Conservation (phyloP, 53 echinoderm and acorn worm species). For the Holothuria leucospilota region DNA sequence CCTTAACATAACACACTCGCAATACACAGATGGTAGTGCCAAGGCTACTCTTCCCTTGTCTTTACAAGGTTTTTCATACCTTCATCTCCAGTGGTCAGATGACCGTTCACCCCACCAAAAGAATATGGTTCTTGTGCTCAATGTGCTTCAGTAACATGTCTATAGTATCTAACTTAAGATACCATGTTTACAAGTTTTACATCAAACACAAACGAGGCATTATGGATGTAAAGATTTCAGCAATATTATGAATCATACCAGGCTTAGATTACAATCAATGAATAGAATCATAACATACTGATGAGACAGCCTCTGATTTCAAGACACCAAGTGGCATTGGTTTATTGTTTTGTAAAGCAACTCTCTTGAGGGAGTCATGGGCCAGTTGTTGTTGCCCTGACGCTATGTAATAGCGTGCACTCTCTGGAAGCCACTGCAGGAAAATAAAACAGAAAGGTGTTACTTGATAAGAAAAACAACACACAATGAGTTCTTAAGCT, state of each 20-base stretch:
- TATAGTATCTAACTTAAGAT: no score
- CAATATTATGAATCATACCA: neutral
- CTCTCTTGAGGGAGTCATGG: conserved; percentile 79
- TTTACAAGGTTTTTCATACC: no score
- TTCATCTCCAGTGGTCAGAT: no score
- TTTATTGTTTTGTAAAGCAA: conserved; percentile 86
- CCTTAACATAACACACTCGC: no score
- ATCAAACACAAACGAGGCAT: no score
- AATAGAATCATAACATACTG: conserved; percentile 6
- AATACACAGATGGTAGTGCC: no score
- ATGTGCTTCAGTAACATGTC: no score
- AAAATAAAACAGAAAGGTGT: conserved; percentile 8
- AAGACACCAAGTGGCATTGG: conserved; percentile 94
- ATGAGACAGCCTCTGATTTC: conserved; percentile 61
- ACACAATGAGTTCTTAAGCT: no score
- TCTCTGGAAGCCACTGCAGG: conserved; percentile 94
- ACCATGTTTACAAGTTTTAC: no score
- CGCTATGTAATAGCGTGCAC: conserved; percentile 91
- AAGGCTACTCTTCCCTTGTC: no score
- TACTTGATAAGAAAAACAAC: neutral
- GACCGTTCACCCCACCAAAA: no score
- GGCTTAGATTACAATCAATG: conserved; percentile 53
- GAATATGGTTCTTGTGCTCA: no score
- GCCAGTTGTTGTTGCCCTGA: conserved; percentile 92
- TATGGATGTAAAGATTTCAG: neutral